Conservation (phyloP, 2,888 invertebrate species). For the Lathronympha strigana region DNA sequence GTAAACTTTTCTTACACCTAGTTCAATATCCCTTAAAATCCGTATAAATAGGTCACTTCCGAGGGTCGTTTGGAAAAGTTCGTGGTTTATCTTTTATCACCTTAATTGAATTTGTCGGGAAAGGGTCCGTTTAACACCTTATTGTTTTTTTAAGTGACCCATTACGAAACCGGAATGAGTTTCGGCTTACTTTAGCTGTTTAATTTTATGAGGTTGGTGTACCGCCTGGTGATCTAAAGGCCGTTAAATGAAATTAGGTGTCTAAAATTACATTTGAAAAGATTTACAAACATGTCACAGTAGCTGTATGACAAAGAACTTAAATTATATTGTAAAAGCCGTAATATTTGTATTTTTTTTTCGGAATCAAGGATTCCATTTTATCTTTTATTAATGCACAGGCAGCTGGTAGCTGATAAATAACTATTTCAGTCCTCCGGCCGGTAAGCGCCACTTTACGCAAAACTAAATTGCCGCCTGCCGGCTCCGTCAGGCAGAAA, state of each 20-base stretch:
- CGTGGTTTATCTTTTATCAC: conserved; percentile 64
- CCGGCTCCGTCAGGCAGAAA: too few species aligned
- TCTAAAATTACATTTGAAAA: conserved; percentile 42
- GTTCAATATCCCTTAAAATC: conserved; percentile 31
- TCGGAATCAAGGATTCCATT: too few species aligned
- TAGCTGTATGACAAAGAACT: too few species aligned
- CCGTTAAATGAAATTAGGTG: conserved; percentile 41
- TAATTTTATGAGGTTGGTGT: conserved; percentile 33
- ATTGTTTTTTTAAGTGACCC: conserved; percentile 46
- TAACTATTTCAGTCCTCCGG: too few species aligned
- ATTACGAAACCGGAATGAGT: conserved; percentile 41
- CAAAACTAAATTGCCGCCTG: too few species aligned
- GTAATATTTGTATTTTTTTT: too few species aligned
- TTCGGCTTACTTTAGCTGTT: conserved; percentile 39
- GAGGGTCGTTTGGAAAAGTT: conserved; percentile 53
- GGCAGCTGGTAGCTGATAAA: too few species aligned
- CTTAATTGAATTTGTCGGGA: conserved; percentile 60
- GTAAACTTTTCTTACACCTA: conserved; percentile 25
- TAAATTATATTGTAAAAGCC: too few species aligned
- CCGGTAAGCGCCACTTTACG: too few species aligned
- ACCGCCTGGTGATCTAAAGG: conserved; percentile 27
- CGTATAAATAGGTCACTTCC: conserved; percentile 40
- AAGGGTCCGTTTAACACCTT: conserved; percentile 52
- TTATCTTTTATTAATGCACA: too few species aligned
- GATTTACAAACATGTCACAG: neutral